Base-by-base conservation (phyloP, 1,140 invertebrate genomes). In the Eriocheir sinensis region DNA sequence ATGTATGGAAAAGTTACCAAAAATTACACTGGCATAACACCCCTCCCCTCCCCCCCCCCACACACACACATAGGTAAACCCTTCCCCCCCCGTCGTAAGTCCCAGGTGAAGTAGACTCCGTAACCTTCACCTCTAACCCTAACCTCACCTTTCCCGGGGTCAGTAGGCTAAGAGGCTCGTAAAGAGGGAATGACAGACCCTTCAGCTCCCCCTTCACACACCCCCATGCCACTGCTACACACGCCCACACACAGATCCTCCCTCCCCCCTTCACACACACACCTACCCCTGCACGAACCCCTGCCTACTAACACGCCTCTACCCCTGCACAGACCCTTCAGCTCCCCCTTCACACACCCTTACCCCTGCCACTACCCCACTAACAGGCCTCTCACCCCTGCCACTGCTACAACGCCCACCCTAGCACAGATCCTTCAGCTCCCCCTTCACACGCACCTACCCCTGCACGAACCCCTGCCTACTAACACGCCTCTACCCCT, bases 161-260 rank as follows among this genome's bases (percentile, higher is more conserved):
- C 60, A 72, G 60, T 72, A 72, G 60, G 60, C 60, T 72, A 72
- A 72, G 60, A 72, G n/a, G 60, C 60, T 72, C 60, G 60, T 72
- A 72, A 72, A 72, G 60, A 72, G 60, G 27, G 60, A 72, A n/a
- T 72, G 60, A 72, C 27, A 72, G 60, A 72, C 60, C 60, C 60
- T 72, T 72, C 60, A 72, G n/a, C 60, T 53, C 60, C 60, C n/a
- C n/a, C n/a, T n/a, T n/a, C n/a, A n/a, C n/a, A n/a, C n/a, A n/a
- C n/a, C n/a, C n/a, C 60, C 60, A 72, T 72, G n/a, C 60, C 27
- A n/a, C 60, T n/a, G 60, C 60, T n/a, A 27, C 21, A n/a, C n/a
- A n/a, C n/a, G n/a, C n/a, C n/a, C n/a, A n/a, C n/a, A n/a, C n/a
- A n/a, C n/a, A n/a, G n/a, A 21, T n/a, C 60, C n/a, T n/a, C 27